Evolutionary conservation across 2,888 invertebrate genomes (phyloP).

Genomic region (Drosophila crucigera): DNA sequence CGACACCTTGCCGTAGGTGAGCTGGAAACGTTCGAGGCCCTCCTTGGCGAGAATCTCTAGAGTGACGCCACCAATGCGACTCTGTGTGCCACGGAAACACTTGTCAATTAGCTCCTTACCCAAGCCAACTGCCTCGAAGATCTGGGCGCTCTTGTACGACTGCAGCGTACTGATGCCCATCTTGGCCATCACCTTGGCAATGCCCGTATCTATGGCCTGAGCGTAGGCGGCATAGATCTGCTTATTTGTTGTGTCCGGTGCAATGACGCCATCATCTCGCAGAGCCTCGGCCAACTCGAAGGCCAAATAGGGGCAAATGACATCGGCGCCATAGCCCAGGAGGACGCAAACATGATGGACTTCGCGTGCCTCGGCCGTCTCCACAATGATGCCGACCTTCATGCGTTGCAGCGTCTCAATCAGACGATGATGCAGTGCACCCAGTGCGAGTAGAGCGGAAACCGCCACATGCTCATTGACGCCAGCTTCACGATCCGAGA

Average conservation of each 20-base stretch:
- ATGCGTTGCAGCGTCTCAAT: slow-evolving; percentile 97
- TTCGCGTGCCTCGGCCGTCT: slow-evolving; percentile 98
- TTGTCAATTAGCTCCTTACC: slow-evolving; percentile 96
- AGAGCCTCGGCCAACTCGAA: slow-evolving; percentile 96
- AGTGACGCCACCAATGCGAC: slow-evolving; percentile 93
- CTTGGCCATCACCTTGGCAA: slow-evolving; percentile 98
- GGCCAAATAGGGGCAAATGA: slow-evolving; percentile 98
- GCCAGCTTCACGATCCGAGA: slow-evolving; percentile 92
- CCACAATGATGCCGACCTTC: slow-evolving; percentile 97
- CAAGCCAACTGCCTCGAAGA: slow-evolving; percentile 99
- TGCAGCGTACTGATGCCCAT: slow-evolving; percentile 99
- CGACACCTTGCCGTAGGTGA: slow-evolving; percentile 88
- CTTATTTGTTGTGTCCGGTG: slow-evolving; percentile 90
- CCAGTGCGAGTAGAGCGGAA: slow-evolving; percentile 93
- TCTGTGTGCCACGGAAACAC: slow-evolving; percentile 93
- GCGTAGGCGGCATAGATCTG: slow-evolving; percentile 95
- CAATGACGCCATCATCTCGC: slow-evolving; percentile 94
- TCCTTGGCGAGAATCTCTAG: slow-evolving; percentile 95
- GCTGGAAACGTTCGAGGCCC: slow-evolving; percentile 91
- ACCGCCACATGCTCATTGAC: slow-evolving; percentile 88
- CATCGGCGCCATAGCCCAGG: slow-evolving; percentile 98
- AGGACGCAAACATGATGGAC: slow-evolving; percentile 98
- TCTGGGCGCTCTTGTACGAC: slow-evolving; percentile 99
- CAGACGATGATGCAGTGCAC: slow-evolving; percentile 97
- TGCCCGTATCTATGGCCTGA: slow-evolving; percentile 95